Evolutionary conservation across 2,113 vertebrate genomes (phyloP), one percentile per base, ranked within the genome.

Genomic region (Polypterus senegalus): DNA sequence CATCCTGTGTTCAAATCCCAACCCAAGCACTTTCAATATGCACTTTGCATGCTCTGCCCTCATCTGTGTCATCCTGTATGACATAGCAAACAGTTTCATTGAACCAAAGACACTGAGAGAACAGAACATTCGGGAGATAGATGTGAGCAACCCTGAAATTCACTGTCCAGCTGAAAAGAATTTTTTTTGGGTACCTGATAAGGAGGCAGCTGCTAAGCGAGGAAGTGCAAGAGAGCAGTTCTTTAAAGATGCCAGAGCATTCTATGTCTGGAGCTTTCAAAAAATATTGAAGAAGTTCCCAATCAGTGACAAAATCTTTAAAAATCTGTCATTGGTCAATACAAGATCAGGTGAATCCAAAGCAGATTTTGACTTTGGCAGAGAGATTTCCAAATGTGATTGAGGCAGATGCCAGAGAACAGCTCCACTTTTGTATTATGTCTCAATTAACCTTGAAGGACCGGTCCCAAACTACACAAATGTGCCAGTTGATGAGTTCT

Each of bases 241-340:
- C 54, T 71, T 61, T 9, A 69, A 60, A 71, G 66, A 69, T 64
- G 59, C 47, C 49, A 68, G 64, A 64, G 46, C 45, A 58, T 71
- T 71, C 61, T 71, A 67, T 67, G 54, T 63, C 9, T 65, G 58
- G 9, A 72, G 63, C 63, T 67, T 67, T 58, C 46, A 63, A 61
- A 72, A 61, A 65, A 46, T 65, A n/a, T 52, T 67, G 53, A 60
- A 67, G 48, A 70, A 70, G 57, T 73, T 68, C 66, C 71, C 66
- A 73, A 53, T 70, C 49, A 64, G 43, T 60, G 71, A 73, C 62
- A 61, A 68, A 63, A 62, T 73, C 59, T 63, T 70, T 55, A 68
- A 60, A 47, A 70, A 73, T 62, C 61, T 66, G 51, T 62, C 69
- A 66, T 61, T 70, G 52, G 56, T 73, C 52, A 68, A 60, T 68